Conservation (phyloP, 2,797 vertebrate species). For the Pampus argenteus region DNA sequence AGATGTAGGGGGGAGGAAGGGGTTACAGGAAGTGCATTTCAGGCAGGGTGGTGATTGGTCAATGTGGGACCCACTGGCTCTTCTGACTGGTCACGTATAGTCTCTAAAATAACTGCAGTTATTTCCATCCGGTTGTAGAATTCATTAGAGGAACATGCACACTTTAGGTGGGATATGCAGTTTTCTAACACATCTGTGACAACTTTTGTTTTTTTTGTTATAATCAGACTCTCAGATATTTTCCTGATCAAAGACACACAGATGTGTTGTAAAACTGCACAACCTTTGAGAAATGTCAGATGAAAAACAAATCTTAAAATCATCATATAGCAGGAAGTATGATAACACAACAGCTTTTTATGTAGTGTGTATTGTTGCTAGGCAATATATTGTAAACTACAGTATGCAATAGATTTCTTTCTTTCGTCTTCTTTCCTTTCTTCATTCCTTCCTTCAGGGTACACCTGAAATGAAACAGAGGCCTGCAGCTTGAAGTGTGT, state of each 20-base stretch:
- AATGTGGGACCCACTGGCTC: constrained; percentile 89
- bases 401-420: constrained; percentile 31
- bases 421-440: constrained; percentile 45
- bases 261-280: constrained; percentile 47
- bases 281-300: constrained; percentile 32
- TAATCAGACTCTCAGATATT: constrained; percentile 3
- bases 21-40: constrained; percentile 80
- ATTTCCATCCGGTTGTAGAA: constrained; percentile 52
- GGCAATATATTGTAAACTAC: constrained; percentile 30
- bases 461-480: constrained; percentile 66
- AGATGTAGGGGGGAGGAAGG: constrained; percentile 81
- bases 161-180: constrained; percentile 48
- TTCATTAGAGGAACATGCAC: constrained; percentile 60
- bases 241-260: constrained; percentile 4
- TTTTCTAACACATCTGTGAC: constrained; percentile 48
- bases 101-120: constrained; percentile 56
- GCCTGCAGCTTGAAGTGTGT: constrained; percentile 36
- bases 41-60: constrained; percentile 85
- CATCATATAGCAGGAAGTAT: constrained; percentile 33
- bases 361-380: constrained; percentile 12
- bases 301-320: constrained; percentile 38
- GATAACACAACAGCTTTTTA: constrained; percentile 34
- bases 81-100: constrained; percentile 96
- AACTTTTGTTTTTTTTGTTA: background rate
- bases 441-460: constrained; percentile 55